Evolutionary conservation across 2,113 vertebrate genomes (phyloP).

Genomic region (Sisor rabdophorus): DNA sequence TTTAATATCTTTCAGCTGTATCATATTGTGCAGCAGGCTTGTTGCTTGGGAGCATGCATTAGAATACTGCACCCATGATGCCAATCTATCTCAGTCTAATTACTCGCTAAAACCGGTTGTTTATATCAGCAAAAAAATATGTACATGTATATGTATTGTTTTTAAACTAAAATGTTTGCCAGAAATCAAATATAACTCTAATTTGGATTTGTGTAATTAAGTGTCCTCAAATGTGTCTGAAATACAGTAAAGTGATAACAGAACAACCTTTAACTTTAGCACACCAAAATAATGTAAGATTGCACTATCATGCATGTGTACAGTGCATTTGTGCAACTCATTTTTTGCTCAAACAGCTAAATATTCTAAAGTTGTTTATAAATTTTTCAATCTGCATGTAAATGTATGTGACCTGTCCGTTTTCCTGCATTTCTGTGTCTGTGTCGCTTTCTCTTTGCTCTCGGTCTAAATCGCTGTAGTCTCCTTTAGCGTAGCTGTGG

Average conservation of each 20-base stretch:
- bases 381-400: neutral
- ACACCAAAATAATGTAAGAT: neutral
- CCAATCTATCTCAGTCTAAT: no score
- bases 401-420: slow-evolving; percentile 24
- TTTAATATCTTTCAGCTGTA: no score
- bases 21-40: no score
- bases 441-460: slow-evolving; percentile 52
- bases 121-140: neutral
- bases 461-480: slow-evolving; percentile 65
- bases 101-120: no score
- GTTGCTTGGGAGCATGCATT: no score
- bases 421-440: slow-evolving; percentile 53
- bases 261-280: no score
- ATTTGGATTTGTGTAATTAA: neutral
- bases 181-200: neutral
- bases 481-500: slow-evolving; percentile 85
- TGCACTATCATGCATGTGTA: neutral
- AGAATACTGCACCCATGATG: no score
- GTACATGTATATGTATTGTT: neutral
- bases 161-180: neutral
- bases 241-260: no score
- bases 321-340: neutral
- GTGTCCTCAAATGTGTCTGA: no score
- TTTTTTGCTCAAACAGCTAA: neutral
- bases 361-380: neutral